phyloP scores from a whole-genome alignment of 1,140 invertebrate genomes.

The Diabrotica virgifera region DNA sequence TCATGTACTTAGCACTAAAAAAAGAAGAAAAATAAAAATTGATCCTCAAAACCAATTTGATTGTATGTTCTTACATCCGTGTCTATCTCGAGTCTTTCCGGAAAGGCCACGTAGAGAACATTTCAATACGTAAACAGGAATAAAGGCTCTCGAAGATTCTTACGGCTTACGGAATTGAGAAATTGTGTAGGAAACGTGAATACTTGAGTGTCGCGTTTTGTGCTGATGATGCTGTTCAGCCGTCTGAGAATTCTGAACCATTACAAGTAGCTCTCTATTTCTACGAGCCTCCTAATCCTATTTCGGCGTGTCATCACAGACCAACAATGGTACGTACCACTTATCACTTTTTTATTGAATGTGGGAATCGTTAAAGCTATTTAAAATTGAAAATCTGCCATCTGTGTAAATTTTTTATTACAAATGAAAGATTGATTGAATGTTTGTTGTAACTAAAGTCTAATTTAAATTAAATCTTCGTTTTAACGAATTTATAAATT shows the following conservation, averaged over 20 bases:
- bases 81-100: neutral
- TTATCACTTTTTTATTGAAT: no score
- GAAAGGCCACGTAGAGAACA: neutral
- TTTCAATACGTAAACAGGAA: neutral
- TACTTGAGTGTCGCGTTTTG: neutral
- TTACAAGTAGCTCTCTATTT: neutral
- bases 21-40: no score
- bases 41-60: neutral
- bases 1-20: no score
- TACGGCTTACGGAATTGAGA: neutral
- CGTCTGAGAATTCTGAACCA: neutral
- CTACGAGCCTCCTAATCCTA: neutral
- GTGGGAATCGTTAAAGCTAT: no score
- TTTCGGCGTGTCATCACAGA: no score
- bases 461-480: no score
- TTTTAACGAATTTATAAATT: no score
- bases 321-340: no score
- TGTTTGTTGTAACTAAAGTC: no score
- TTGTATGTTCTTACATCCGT: neutral
- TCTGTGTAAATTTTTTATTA: no score
- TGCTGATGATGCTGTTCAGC: slow-evolving; percentile 1
- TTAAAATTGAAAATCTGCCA: no score
- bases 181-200: neutral
- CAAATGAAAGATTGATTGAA: no score
- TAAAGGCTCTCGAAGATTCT: neutral